Conservation (phyloP, 2,797 vertebrate species). For the Karalla daura region DNA sequence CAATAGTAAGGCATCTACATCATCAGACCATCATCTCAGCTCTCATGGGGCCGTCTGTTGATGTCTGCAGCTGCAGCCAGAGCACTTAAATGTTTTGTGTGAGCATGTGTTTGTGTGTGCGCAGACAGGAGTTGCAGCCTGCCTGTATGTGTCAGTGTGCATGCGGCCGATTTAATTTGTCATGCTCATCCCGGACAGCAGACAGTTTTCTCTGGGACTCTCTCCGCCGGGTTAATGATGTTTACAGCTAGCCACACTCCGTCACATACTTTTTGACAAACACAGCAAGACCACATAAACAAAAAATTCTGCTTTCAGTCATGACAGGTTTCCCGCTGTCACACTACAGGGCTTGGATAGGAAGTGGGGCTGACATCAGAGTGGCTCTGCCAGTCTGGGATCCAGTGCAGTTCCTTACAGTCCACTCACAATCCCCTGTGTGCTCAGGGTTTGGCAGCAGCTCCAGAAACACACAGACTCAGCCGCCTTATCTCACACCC, state of each 20-base stretch:
- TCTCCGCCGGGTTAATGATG: constrained; percentile 47
- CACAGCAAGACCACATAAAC: constrained; percentile 26
- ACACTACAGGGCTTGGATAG: neutral
- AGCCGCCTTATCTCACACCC: constrained; percentile 45
- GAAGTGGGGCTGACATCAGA: neutral
- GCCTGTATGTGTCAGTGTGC: neutral
- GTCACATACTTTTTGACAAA: constrained; percentile 49
- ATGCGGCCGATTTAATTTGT: constrained; percentile 17
- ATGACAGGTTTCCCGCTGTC: neutral
- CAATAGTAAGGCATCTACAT: too few relatives aligned
- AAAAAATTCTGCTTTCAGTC: constrained; percentile 15
- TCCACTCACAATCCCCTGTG: neutral
- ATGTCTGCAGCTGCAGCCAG: neutral
- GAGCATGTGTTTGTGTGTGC: neutral
- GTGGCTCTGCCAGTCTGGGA: neutral
- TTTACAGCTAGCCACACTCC: constrained; percentile 52
- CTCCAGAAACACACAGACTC: constrained; percentile 7
- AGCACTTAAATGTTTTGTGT: neutral
- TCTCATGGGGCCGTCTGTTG: constrained; percentile 21
- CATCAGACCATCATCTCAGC: constrained; percentile 7
- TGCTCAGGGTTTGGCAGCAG: constrained; percentile 29
- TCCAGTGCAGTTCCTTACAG: neutral
- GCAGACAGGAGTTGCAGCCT: neutral
- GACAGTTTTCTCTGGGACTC: constrained; percentile 28
- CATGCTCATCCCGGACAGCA: constrained; percentile 17